Evolutionary conservation across 2,113 vertebrate species (phyloP).

Genomic region (Etia nguti): DNA sequence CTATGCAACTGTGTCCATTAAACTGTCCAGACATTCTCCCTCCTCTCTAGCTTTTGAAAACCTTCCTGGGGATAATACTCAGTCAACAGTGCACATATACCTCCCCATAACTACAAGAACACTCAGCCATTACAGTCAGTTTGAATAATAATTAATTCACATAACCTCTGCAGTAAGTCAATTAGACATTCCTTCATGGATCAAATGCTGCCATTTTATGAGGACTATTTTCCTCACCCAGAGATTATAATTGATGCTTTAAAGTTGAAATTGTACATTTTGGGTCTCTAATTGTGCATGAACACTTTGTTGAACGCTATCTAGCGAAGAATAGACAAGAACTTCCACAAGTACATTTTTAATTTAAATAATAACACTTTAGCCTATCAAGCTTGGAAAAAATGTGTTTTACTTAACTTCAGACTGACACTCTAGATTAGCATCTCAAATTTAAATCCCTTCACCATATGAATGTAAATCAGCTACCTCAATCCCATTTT

Average conservation of each 20-base stretch:
- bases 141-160: background rate
- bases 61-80: background rate
- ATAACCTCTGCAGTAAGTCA: background rate
- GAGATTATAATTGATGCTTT: slow-evolving; percentile 8
- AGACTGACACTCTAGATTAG: background rate
- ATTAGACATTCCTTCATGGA: background rate
- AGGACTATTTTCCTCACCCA: background rate
- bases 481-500: background rate
- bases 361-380: background rate
- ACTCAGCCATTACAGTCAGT: background rate
- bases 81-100: background rate
- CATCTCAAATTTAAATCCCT: background rate
- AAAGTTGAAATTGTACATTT: slow-evolving; percentile 15
- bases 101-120: background rate
- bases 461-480: background rate
- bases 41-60: background rate
- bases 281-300: background rate
- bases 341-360: background rate
- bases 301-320: background rate
- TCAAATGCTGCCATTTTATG: background rate
- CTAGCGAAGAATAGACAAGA: background rate
- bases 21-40: background rate
- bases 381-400: background rate
- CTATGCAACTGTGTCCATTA: slow-evolving; percentile 22
- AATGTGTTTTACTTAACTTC: background rate